Percentiles rank a stretch among this genome's conserved stretches.
These are phyloP conservation scores for Parnassius apollo DNA, from an alignment of 2,888 invertebrate species.

Conservation along the genomic window DNA sequence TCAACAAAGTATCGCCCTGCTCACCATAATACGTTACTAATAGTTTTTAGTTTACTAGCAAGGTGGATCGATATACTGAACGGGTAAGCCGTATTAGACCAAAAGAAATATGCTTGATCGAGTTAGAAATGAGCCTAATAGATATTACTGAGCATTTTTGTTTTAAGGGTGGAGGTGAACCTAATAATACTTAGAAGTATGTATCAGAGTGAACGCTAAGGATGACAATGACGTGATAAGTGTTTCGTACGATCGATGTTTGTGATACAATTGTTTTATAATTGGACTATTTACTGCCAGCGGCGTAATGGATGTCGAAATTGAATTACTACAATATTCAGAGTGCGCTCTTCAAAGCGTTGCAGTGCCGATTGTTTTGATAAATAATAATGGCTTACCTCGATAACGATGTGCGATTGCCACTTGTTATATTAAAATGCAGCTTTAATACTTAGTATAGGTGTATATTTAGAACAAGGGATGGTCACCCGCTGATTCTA, in stretches of 20 bases:
- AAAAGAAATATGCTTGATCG: constrained; percentile 1
- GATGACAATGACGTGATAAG: constrained; percentile 39
- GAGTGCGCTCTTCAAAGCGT: constrained; percentile 50
- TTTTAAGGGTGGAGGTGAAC: constrained; percentile 17
- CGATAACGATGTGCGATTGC: constrained; percentile 32
- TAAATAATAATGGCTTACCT: constrained; percentile 38
- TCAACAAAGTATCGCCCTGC: background rate
- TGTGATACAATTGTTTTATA: constrained; percentile 38
- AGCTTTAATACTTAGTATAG: constrained; percentile 30
- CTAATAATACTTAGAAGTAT: constrained; percentile 5
- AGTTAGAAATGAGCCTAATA: constrained; percentile 14
- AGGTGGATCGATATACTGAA: constrained; percentile 12
- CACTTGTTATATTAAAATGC: constrained; percentile 32
- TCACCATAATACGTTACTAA: background rate
- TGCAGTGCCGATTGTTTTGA: constrained; percentile 43
- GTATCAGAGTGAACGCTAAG: constrained; percentile 29
- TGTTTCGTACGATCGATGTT: constrained; percentile 56
- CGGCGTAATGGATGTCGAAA: constrained; percentile 48
- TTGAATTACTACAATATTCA: constrained; percentile 53
- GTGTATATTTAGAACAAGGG: constrained; percentile 32
- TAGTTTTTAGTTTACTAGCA: background rate
- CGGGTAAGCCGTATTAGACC: constrained; percentile 13
- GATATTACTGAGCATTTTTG: constrained; percentile 1
- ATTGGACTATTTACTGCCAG: constrained; percentile 46
- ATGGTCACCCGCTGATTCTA: constrained; percentile 60